A percentile compares a stretch with the other conserved stretches of the same genome.
Conservation (phyloP, 2,113 vertebrate genomes). For the Raja brachyura region DNA sequence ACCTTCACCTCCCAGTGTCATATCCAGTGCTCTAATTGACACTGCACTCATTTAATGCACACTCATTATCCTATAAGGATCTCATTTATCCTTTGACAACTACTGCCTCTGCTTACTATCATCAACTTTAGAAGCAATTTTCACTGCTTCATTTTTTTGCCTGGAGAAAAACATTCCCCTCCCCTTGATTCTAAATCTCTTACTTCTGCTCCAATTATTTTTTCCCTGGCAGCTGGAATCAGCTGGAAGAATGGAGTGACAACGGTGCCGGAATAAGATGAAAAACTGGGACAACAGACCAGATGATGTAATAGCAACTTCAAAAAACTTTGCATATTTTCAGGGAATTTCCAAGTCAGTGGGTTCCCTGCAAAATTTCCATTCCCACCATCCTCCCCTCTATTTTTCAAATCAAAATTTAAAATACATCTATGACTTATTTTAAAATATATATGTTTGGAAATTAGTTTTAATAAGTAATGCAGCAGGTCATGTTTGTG, state of each 20-base stretch:
- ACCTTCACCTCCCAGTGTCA: too few species aligned
- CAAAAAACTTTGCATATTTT: not conserved
- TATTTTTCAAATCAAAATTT: not conserved
- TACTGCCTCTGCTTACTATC: too few species aligned
- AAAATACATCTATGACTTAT: too few species aligned
- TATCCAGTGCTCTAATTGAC: too few species aligned
- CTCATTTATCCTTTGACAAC: too few species aligned
- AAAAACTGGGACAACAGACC: not conserved
- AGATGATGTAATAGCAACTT: not conserved
- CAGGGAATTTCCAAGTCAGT: slow-evolving; percentile 5
- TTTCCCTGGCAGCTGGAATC: not conserved
- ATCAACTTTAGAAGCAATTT: not conserved
- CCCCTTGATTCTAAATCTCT: not conserved
- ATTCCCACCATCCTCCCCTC: not conserved
- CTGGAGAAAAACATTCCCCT: not conserved
- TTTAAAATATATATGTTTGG: not conserved
- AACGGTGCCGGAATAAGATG: too few species aligned
- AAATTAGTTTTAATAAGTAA: not conserved
- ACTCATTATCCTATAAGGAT: too few species aligned
- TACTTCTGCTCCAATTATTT: not conserved
- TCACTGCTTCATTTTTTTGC: not conserved
- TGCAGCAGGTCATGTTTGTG: not conserved
- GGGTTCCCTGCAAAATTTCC: not conserved
- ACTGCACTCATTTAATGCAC: too few species aligned
- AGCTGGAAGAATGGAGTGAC: not conserved